phyloP scores from a whole-genome alignment of 2,113 vertebrate species.

The Rafetus swinhoei region DNA sequence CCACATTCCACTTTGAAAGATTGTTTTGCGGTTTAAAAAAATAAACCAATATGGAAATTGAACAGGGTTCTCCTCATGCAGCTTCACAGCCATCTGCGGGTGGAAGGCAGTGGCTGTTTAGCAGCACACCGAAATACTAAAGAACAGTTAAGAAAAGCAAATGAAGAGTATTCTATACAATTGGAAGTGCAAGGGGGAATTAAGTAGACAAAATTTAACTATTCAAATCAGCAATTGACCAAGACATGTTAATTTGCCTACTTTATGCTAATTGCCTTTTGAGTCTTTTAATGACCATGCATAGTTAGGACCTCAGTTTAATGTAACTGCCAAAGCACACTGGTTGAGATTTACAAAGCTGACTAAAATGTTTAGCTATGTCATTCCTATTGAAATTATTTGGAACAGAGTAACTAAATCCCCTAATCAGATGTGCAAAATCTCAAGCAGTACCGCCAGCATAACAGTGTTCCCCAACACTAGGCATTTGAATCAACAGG shows the following conservation, averaged over 20 bases:
- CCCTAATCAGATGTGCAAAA: neutral
- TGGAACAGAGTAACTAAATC: neutral
- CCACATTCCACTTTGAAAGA: neutral
- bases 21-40: neutral
- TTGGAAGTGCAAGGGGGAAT: neutral
- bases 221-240: neutral
- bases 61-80: no score
- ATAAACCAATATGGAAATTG: neutral
- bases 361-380: neutral
- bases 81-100: neutral
- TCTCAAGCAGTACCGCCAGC: neutral
- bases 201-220: neutral
- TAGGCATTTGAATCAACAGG: neutral
- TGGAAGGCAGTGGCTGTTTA: neutral
- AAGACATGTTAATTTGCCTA: neutral
- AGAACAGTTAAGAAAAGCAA: neutral
- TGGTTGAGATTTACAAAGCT: neutral
- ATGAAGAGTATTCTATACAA: neutral
- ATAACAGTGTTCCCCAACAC: neutral
- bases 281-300: neutral
- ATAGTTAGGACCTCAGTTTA: neutral
- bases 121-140: neutral
- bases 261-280: neutral
- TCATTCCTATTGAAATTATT: neutral
- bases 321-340: neutral